Conservation (phyloP, 2,888 invertebrate genomes). For the Nomada ruficornis region DNA sequence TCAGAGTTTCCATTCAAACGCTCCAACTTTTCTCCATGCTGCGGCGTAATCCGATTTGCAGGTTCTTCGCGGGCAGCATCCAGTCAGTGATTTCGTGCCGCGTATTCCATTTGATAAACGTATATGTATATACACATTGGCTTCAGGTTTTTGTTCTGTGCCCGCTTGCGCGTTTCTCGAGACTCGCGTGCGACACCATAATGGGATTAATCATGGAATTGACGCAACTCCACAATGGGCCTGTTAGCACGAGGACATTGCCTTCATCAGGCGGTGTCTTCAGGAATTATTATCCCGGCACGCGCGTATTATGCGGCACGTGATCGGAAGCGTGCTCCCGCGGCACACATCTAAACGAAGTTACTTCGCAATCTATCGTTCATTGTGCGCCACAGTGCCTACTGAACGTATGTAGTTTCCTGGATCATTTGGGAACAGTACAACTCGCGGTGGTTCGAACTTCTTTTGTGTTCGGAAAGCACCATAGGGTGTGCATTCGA, state of each 20-base stretch:
- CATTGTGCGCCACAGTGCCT: slow-evolving; percentile 68
- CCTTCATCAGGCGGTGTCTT: slow-evolving; percentile 73
- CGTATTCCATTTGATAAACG: slow-evolving; percentile 16
- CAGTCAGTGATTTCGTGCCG: slow-evolving; percentile 14
- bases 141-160: slow-evolving; percentile 9
- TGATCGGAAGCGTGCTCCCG: slow-evolving; percentile 69
- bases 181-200: slow-evolving; percentile 40
- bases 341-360: slow-evolving; percentile 61
- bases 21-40: background rate
- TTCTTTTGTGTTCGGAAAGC: too few relatives aligned
- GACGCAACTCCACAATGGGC: slow-evolving; percentile 55
- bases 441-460: background rate
- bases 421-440: slow-evolving; percentile 1
- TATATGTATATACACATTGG: too few relatives aligned
- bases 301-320: slow-evolving; percentile 74
- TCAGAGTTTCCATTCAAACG: slow-evolving; percentile 22
- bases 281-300: slow-evolving; percentile 72
- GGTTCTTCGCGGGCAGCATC: background rate
- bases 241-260: slow-evolving; percentile 59
- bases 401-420: slow-evolving; percentile 39
- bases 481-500: too few relatives aligned
- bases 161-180: background rate
- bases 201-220: slow-evolving; percentile 55
- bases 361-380: slow-evolving; percentile 71
- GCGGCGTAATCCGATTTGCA: slow-evolving; percentile 28